phyloP scores from a whole-genome alignment of 2,888 invertebrate genomes.

The Pseudoips prasinana region DNA sequence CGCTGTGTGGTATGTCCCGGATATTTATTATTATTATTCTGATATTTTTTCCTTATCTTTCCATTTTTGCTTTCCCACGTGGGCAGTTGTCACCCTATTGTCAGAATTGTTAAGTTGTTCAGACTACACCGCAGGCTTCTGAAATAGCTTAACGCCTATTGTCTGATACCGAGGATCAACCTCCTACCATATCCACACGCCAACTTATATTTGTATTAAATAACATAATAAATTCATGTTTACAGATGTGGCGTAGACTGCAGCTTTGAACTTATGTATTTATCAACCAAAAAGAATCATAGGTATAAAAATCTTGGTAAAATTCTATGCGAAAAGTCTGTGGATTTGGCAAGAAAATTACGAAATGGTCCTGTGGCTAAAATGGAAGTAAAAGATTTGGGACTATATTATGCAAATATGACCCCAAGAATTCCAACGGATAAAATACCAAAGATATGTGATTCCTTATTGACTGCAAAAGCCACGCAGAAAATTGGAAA shows the following conservation, averaged over 20 bases:
- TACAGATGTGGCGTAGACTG: slow-evolving; percentile 6
- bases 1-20: too few relatives aligned
- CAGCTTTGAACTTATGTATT: slow-evolving; percentile 84
- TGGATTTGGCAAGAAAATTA: slow-evolving; percentile 71
- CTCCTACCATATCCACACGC: too few relatives aligned
- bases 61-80: too few relatives aligned
- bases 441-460: slow-evolving; percentile 3
- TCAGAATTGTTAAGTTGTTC: too few relatives aligned
- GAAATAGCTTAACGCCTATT: too few relatives aligned
- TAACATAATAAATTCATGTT: too few relatives aligned
- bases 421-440: neutral
- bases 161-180: too few relatives aligned
- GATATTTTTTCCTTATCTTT: too few relatives aligned
- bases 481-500: slow-evolving; percentile 2
- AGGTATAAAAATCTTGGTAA: slow-evolving; percentile 74
- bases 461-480: slow-evolving; percentile 2
- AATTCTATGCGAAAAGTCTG: slow-evolving; percentile 69
- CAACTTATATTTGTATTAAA: too few relatives aligned
- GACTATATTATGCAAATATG: slow-evolving; percentile 46
- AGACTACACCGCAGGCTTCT: too few relatives aligned
- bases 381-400: slow-evolving; percentile 52
- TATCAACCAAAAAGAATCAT: slow-evolving; percentile 77
- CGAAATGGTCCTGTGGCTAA: slow-evolving; percentile 49
- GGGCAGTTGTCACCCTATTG: too few relatives aligned
- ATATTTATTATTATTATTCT: too few relatives aligned